These are phyloP conservation scores for Euspilapteryx auroguttella DNA, from an alignment of 2,888 invertebrate species.

Conservation along the genomic window DNA sequence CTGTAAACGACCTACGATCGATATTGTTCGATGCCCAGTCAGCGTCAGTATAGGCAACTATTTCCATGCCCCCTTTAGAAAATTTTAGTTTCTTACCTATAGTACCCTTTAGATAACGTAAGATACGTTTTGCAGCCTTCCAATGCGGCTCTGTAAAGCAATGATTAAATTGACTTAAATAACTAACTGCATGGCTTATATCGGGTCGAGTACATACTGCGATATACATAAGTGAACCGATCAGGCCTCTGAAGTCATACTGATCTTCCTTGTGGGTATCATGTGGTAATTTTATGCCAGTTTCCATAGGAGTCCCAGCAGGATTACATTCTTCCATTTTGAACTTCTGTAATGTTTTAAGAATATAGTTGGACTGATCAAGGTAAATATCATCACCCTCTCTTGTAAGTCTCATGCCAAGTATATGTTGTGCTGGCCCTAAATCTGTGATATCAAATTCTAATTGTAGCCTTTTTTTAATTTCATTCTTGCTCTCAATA, in stretches of 20 bases:
- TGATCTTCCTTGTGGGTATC: constrained; percentile 2
- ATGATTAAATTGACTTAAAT: constrained; percentile 9
- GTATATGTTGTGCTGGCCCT: constrained; percentile 7
- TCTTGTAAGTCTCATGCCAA: constrained; percentile 9
- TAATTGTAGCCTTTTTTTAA: neutral
- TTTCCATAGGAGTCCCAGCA: constrained; percentile 8
- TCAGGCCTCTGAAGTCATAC: constrained; percentile 4
- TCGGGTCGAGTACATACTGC: constrained; percentile 9
- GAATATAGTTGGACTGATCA: constrained; percentile 3
- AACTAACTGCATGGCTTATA: constrained; percentile 7
- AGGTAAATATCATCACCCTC: constrained; percentile 4
- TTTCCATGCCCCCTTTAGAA: constrained; percentile 1
- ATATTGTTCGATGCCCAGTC: constrained; percentile 8
- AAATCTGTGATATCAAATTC: constrained; percentile 6
- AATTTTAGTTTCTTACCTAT: constrained; percentile 6
- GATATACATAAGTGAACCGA: constrained; percentile 7
- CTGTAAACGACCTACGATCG: constrained; percentile 11
- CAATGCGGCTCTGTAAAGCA: constrained; percentile 6
- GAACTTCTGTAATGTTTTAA: neutral
- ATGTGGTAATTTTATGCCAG: constrained; percentile 2
- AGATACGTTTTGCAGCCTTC: constrained; percentile 8
- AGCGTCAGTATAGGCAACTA: constrained; percentile 7
- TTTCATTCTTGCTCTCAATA: neutral
- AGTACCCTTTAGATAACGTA: constrained; percentile 9
- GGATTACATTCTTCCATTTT: constrained; percentile 7